These are phyloP conservation scores for Oligia fasciuncula DNA, from an alignment of 2,888 invertebrate genomes.

Conservation along the genomic window DNA sequence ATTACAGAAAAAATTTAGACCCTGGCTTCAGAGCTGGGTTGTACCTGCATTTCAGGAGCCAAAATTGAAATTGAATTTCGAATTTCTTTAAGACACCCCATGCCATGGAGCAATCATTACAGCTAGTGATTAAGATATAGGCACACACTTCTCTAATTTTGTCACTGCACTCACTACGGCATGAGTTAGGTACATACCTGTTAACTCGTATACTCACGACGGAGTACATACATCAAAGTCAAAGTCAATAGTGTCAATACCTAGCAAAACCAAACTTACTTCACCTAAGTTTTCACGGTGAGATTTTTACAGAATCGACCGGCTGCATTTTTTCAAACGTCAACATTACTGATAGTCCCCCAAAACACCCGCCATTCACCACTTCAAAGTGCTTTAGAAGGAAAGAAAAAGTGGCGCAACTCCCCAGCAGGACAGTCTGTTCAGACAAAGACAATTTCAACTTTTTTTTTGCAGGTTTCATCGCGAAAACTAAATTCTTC, in stretches of 20 bases:
- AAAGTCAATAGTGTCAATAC: too few species aligned
- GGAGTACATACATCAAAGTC: too few species aligned
- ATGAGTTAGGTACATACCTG: too few species aligned
- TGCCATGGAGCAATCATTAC: too few species aligned
- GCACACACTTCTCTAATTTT: neutral
- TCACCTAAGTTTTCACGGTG: too few species aligned
- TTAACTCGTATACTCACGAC: neutral
- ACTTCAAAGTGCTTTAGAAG: neutral
- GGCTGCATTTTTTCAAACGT: neutral
- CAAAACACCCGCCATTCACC: neutral
- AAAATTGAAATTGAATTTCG: too few species aligned
- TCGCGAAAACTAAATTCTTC: conserved; percentile 85
- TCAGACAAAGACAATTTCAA: neutral
- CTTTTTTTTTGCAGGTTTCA: conserved; percentile 82
- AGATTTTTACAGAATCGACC: neutral
- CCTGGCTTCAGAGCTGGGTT: too few species aligned
- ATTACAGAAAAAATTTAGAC: too few species aligned
- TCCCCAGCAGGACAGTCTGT: neutral
- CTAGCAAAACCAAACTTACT: too few species aligned
- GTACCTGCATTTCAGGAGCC: too few species aligned
- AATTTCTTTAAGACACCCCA: too few species aligned
- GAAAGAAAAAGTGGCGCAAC: neutral
- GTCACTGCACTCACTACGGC: neutral
- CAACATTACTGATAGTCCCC: neutral
- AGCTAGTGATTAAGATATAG: too few species aligned